These are phyloP conservation scores for Sebastes kiyomatsui DNA, from an alignment of 2,797 vertebrate genomes.

Conservation along the genomic window DNA sequence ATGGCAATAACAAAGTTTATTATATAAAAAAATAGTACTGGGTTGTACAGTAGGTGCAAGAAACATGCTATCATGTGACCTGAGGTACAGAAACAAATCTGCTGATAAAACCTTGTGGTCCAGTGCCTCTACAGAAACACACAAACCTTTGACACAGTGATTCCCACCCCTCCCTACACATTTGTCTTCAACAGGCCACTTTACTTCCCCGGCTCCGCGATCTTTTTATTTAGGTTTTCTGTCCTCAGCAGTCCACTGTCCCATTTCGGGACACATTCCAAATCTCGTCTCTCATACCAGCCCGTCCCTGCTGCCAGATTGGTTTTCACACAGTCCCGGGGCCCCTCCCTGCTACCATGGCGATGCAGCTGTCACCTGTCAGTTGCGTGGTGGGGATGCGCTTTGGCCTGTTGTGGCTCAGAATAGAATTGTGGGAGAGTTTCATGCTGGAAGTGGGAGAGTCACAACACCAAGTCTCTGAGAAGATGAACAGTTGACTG, in stretches of 20 bases:
- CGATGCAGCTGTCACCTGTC: conserved; percentile 85
- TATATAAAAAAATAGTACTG: no score
- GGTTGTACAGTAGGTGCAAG: neutral
- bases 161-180: neutral
- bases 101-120: neutral
- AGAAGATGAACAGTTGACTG: conserved; percentile 57
- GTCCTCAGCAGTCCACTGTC: conserved; percentile 6
- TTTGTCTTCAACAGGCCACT: conserved; percentile 11
- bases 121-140: conserved; percentile 4
- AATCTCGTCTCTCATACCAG: conserved; percentile 61
- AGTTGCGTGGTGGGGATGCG: conserved; percentile 68
- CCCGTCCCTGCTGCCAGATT: conserved; percentile 72
- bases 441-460: conserved; percentile 42
- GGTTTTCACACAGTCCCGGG: conserved; percentile 73
- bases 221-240: conserved; percentile 38
- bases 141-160: neutral
- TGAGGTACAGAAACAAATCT: neutral
- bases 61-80: neutral
- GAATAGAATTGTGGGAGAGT: conserved; percentile 76
- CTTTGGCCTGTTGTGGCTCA: conserved; percentile 66
- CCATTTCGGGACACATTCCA: conserved; percentile 55
- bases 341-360: conserved; percentile 75
- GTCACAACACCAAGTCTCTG: conserved; percentile 18
- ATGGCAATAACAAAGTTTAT: neutral
- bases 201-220: neutral